Evolutionary conservation across 2,113 vertebrate genomes (phyloP), one percentile per base, ranked within the genome.

Genomic region (Okapia johnstoni): DNA sequence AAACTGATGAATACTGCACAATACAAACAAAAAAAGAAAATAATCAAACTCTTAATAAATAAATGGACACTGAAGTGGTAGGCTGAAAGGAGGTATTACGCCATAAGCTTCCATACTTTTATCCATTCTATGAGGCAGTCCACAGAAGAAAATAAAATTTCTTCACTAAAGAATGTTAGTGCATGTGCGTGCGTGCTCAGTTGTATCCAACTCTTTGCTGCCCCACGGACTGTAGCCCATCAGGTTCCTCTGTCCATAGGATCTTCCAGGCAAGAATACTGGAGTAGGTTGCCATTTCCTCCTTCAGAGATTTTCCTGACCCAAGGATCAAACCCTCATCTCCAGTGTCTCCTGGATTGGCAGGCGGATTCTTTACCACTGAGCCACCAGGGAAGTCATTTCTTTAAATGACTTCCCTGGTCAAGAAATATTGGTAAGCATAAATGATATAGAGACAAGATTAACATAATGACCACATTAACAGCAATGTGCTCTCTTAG

Each of bases 1-100:
- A 98, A 99, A 97, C 77, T 96, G 66, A 98, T 99, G 98, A 99
- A 99, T 92, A 97, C 99, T 97, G 98, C 98, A 99, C 99, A 98
- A 88, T 48, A 84, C 73, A 83, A 95, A 83, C 89, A 0, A 50
- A 58, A 85, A 87, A 91, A 3, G 93, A 11, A 17, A 30, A 60
- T 16, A 81, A 36, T 77, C n/a, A 84, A 84, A 46, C 36, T 90
- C 17, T 96, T 96, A 81, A 66, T 57, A 94, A 21, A 50, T 25
- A 81, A 88, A 19, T 1, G 77, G 61, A 73, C 33, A 43, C 1
- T 50, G 46, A 93, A 88, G 50, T 70, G 6, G 1, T 55, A 85
- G 66, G 25, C 5, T 54, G 52, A 76, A 90, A 93, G 76, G 54
- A 93, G 43, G 93, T 23, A 87, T 43, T 54, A 30, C 12, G 40